phyloP scores from a whole-genome alignment of 1,140 invertebrate genomes.

The Drosophila sucinea region DNA sequence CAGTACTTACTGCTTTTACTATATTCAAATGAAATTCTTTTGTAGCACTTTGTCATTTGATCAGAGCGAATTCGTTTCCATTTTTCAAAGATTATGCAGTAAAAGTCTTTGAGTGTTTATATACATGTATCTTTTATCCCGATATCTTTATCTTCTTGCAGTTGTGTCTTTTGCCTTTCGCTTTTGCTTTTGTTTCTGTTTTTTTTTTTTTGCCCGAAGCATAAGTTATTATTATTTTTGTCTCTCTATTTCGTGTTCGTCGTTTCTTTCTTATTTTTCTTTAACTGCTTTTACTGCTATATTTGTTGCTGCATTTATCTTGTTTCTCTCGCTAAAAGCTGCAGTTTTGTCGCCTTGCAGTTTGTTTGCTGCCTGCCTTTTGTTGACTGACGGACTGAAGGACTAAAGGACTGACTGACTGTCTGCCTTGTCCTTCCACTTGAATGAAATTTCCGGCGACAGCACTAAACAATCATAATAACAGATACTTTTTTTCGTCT shows the following conservation, averaged over 20 bases:
- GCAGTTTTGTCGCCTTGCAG: constrained; percentile 70
- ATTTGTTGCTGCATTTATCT: constrained; percentile 13
- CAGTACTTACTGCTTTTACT: not conserved
- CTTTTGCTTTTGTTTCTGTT: not conserved
- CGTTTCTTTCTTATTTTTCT: constrained; percentile 19
- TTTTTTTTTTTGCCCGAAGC: not conserved
- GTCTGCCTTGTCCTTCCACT: constrained; percentile 54
- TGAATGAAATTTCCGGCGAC: constrained; percentile 80
- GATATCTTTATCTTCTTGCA: constrained; percentile 21
- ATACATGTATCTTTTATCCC: constrained; percentile 1
- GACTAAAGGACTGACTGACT: not conserved
- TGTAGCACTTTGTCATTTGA: constrained; percentile 2
- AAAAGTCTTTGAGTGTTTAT: not conserved
- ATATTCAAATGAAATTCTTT: constrained; percentile 8
- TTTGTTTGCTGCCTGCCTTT: constrained; percentile 24
- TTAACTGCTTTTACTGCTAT: constrained; percentile 27
- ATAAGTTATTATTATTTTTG: constrained; percentile 21
- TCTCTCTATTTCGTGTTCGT: constrained; percentile 13
- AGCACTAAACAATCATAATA: constrained; percentile 80
- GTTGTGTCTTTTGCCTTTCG: constrained; percentile 28
- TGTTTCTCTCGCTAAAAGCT: constrained; percentile 30
- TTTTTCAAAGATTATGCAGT: constrained; percentile 1
- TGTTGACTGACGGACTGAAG: not conserved
- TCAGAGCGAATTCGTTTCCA: not conserved
- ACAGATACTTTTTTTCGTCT: constrained; percentile 62